Conservation (phyloP, 2,888 invertebrate genomes). For the Drosophila mettleri region DNA sequence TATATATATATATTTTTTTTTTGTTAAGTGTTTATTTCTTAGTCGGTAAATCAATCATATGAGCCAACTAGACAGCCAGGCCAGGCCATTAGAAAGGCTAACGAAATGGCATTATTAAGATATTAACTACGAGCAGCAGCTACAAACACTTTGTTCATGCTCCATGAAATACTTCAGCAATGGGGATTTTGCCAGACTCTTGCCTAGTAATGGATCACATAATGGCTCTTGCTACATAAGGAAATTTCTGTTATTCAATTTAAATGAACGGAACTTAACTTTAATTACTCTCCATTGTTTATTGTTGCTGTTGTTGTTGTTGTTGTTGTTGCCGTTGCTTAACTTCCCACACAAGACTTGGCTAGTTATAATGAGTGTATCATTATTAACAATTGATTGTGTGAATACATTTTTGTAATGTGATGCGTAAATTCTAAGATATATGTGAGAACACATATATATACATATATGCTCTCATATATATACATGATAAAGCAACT, state of each 20-base stretch:
- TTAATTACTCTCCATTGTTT: neutral
- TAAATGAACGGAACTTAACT: neutral
- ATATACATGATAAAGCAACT: too few relatives aligned
- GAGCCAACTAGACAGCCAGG: conserved; percentile 28
- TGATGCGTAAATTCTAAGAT: too few relatives aligned
- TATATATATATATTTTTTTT: neutral
- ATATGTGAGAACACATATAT: too few relatives aligned
- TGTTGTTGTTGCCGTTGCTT: neutral
- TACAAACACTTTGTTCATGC: conserved; percentile 35
- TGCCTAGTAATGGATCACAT: conserved; percentile 24
- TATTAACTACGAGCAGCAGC: conserved; percentile 28
- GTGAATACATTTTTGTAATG: too few relatives aligned
- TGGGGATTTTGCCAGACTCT: neutral
- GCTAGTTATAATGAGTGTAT: too few relatives aligned
- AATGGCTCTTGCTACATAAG: neutral
- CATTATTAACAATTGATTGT: too few relatives aligned
- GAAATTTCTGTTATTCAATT: neutral
- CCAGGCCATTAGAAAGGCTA: conserved; percentile 50
- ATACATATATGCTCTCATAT: too few relatives aligned
- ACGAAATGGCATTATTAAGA: conserved; percentile 49
- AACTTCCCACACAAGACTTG: neutral
- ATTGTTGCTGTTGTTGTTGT: too few relatives aligned
- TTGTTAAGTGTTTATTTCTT: conserved; percentile 3
- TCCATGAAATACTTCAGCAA: conserved; percentile 10
- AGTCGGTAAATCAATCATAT: conserved; percentile 68